Conservation (phyloP, 2,888 invertebrate genomes). For the Melolontha melolontha region DNA sequence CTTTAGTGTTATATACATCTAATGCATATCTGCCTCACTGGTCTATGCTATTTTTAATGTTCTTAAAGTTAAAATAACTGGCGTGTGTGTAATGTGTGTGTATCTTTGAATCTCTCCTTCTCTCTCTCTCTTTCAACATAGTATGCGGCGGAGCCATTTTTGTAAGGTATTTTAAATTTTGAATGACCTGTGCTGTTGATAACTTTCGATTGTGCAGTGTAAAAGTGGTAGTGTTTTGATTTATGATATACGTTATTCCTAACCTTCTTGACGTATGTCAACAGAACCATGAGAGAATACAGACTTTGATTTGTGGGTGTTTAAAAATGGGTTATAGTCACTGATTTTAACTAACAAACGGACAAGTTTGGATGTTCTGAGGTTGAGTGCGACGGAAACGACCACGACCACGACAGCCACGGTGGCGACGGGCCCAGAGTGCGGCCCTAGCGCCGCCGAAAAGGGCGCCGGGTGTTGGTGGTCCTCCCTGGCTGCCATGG, state of each 20-base stretch:
- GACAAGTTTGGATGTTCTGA: conserved; percentile 51
- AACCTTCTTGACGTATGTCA: conserved; percentile 51
- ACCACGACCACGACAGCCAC: conserved; percentile 63
- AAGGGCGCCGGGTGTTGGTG: conserved; percentile 68
- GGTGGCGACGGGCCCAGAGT: conserved; percentile 68
- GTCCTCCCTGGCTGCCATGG: conserved; percentile 86
- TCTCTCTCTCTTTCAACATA: conserved; percentile 54
- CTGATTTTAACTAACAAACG: conserved; percentile 46
- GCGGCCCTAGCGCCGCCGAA: conserved; percentile 71
- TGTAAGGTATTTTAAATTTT: conserved; percentile 52
- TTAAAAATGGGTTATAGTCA: conserved; percentile 48
- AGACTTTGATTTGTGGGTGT: conserved; percentile 42
- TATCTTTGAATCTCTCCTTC: conserved; percentile 40
- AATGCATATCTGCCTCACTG: conserved; percentile 63
- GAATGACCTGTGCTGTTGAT: conserved; percentile 46
- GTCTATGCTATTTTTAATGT: conserved; percentile 64
- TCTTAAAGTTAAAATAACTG: conserved; percentile 64
- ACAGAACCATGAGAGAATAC: conserved; percentile 48
- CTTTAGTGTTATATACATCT: conserved; percentile 63
- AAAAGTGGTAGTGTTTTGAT: conserved; percentile 39
- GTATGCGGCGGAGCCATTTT: conserved; percentile 64
- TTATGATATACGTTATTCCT: conserved; percentile 41
- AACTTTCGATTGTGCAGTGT: conserved; percentile 33
- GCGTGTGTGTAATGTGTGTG: conserved; percentile 56
- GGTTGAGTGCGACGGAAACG: conserved; percentile 56